Evolutionary conservation across 2,113 vertebrate genomes (phyloP).

Genomic region (Macroglossus sobrinus): DNA sequence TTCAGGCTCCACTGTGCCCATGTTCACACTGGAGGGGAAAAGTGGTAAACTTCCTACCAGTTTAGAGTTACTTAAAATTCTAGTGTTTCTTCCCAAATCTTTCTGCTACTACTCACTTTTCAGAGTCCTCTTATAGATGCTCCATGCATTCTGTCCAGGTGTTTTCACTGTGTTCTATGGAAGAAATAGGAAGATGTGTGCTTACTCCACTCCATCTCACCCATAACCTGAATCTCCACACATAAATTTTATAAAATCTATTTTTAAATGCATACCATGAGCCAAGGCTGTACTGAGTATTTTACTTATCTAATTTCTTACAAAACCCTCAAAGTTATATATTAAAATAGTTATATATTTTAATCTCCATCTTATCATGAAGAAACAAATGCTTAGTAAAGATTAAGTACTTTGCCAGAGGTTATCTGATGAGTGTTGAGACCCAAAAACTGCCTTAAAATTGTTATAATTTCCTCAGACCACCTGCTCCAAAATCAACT

Average conservation of each 20-base stretch:
- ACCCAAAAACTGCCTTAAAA: background rate
- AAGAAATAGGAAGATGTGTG: background rate
- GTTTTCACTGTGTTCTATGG: background rate
- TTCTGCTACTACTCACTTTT: background rate
- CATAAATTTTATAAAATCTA: background rate
- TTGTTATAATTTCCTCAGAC: background rate
- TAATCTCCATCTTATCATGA: background rate
- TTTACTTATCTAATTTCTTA: background rate
- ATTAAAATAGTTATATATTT: background rate
- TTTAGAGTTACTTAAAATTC: background rate
- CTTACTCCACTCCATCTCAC: background rate
- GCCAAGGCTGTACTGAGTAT: background rate
- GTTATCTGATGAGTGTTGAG: background rate
- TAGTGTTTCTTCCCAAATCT: background rate
- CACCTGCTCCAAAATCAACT: background rate
- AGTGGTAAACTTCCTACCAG: background rate
- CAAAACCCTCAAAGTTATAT: background rate
- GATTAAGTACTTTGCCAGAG: background rate
- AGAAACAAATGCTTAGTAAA: background rate
- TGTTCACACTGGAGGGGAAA: background rate
- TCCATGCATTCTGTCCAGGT: background rate
- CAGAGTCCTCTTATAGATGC: background rate
- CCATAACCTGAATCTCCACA: background rate
- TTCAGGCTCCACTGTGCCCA: background rate
- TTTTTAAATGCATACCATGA: background rate